These are phyloP conservation scores for Cotesia congregata DNA, from an alignment of 2,888 invertebrate genomes.

Conservation along the genomic window DNA sequence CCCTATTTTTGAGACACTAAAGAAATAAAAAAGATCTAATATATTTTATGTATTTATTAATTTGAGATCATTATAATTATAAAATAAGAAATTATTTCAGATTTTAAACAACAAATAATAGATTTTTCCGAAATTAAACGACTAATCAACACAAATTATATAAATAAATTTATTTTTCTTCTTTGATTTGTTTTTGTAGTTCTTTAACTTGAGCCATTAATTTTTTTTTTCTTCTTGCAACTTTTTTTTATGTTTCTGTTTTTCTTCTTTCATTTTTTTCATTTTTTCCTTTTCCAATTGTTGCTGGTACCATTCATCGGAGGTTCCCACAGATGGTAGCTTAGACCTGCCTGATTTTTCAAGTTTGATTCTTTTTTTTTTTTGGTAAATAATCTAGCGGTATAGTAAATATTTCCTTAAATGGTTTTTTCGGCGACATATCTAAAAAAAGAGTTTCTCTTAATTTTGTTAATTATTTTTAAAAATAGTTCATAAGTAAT, in stretches of 20 bases:
- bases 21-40: no score
- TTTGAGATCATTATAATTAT: no score
- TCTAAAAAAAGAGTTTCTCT: neutral
- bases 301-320: neutral
- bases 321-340: neutral
- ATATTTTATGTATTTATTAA: no score
- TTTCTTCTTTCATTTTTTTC: slow-evolving; percentile 3
- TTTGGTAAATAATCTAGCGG: neutral
- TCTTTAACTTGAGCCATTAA: neutral
- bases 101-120: no score
- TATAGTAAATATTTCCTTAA: slow-evolving; percentile 9
- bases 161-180: no score
- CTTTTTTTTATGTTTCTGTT: slow-evolving; percentile 11
- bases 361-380: neutral
- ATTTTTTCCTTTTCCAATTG: slow-evolving; percentile 1
- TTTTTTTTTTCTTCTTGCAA: slow-evolving; percentile 14
- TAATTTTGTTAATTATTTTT: neutral
- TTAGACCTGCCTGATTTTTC: neutral
- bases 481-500: neutral
- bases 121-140: no score
- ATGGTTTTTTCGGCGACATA: neutral
- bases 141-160: no score
- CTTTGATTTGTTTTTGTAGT: slow-evolving; percentile 8
- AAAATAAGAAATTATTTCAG: no score
- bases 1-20: no score